Conservation (phyloP, 2,888 invertebrate genomes). For the Amblyteles armatorius region DNA sequence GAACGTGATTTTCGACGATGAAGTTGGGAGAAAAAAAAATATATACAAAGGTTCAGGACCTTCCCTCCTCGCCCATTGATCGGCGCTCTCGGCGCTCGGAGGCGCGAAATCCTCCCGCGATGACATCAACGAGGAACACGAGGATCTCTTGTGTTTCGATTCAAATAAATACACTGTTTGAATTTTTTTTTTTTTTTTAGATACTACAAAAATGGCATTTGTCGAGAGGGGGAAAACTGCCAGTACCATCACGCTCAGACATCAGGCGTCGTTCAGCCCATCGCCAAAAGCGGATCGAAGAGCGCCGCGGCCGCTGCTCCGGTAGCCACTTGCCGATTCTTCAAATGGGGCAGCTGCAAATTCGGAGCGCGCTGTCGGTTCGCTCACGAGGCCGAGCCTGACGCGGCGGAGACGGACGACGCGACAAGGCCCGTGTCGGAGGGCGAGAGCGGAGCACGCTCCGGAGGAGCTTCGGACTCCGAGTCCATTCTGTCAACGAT, state of each 20-base stretch:
- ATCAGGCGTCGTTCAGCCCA: conserved; percentile 70
- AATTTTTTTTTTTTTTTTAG: conserved; percentile 71
- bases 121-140: not conserved
- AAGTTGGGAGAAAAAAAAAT: not conserved
- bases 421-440: not conserved
- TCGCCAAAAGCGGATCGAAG: conserved; percentile 66
- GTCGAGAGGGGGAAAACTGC: conserved; percentile 81
- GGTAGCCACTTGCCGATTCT: conserved; percentile 78
- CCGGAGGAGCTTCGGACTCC: conserved; percentile 42
- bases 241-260: conserved; percentile 79
- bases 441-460: conserved; percentile 37
- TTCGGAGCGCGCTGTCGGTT: conserved; percentile 80
- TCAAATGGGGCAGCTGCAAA: conserved; percentile 81
- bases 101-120: not conserved
- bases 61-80: too few relatives aligned
- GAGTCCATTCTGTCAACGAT: conserved; percentile 46
- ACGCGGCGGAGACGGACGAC: conserved; percentile 60
- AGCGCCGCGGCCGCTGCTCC: conserved; percentile 62
- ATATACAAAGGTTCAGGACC: not conserved
- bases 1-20: not conserved
- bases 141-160: not conserved
- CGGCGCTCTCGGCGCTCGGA: too few relatives aligned
- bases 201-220: conserved; percentile 82
- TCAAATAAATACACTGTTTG: conserved; percentile 18
- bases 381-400: conserved; percentile 73